Percentiles rank a stretch among this genome's conserved stretches.
phyloP scores from a whole-genome alignment of 92 coral and sea anemone genomes.

The Scolanthus callimorphus region DNA sequence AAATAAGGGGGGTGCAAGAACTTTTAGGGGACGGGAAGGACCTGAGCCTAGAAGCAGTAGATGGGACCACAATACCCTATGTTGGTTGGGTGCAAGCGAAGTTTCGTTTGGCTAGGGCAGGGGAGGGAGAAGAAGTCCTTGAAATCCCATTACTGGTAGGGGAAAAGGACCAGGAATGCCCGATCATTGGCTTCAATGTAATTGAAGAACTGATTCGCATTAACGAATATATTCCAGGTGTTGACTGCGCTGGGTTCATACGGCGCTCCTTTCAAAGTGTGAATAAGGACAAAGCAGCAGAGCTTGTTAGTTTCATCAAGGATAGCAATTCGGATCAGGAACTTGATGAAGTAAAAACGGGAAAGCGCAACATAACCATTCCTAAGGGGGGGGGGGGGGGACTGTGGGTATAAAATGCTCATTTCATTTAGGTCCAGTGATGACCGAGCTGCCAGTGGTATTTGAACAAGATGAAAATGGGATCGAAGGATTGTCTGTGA shows the following conservation, averaged over 20 bases:
- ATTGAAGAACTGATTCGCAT: constrained; percentile 31
- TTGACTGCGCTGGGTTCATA: neutral
- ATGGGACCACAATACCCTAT: constrained; percentile 54
- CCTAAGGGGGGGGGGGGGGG: constrained; percentile 10
- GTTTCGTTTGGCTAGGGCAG: constrained; percentile 31
- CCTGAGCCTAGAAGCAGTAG: constrained; percentile 45
- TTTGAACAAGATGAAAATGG: constrained; percentile 12
- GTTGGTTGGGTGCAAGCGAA: constrained; percentile 46
- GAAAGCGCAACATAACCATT: constrained; percentile 4
- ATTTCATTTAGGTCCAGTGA: constrained; percentile 1
- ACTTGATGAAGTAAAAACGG: neutral
- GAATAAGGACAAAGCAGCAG: neutral
- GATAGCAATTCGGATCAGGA: neutral
- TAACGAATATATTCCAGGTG: neutral
- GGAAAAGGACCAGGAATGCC: constrained; percentile 27
- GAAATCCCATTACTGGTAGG: constrained; percentile 40
- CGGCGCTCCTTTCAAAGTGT: neutral
- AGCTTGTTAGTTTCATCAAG: neutral
- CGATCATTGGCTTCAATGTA: constrained; percentile 57
- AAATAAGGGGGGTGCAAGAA: constrained; percentile 28
- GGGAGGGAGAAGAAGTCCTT: constrained; percentile 13
- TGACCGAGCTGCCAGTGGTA: constrained; percentile 1
- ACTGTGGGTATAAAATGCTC: constrained; percentile 1
- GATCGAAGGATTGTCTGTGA: constrained; percentile 5
- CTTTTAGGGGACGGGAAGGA: constrained; percentile 32